Evolutionary conservation across 2,797 vertebrate genomes (phyloP).

Genomic region (Euthynnus affinis): DNA sequence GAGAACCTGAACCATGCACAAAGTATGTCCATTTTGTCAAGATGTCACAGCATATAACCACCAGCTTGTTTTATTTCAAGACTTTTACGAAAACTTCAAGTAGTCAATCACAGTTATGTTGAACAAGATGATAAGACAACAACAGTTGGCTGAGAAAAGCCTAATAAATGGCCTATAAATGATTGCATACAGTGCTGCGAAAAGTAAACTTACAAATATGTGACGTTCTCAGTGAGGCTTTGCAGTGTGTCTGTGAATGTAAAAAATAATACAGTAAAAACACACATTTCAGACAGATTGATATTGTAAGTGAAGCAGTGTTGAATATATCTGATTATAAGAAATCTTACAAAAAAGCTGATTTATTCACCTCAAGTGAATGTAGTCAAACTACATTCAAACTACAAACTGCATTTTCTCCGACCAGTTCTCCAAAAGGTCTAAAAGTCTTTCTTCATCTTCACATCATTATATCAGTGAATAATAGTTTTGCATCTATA

Average conservation of each 20-base stretch:
- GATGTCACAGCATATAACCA: constrained; percentile 24
- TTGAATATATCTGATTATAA: constrained; percentile 30
- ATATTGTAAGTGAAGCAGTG: constrained; percentile 39
- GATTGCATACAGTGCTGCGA: constrained; percentile 7
- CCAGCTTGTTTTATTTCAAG: constrained; percentile 14
- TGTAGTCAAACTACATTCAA: constrained; percentile 18
- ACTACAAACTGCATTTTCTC: constrained; percentile 16
- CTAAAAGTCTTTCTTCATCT: constrained; percentile 42
- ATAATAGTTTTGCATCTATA: constrained; percentile 29
- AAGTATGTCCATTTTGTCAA: neutral
- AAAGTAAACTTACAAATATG: constrained; percentile 15
- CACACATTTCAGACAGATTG: constrained; percentile 1
- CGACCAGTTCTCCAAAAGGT: constrained; percentile 37
- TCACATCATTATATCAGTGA: constrained; percentile 23
- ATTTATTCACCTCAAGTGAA: constrained; percentile 40
- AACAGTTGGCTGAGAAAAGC: constrained; percentile 12
- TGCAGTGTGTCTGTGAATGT: neutral
- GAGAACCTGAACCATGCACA: constrained; percentile 17
- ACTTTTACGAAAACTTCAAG: constrained; percentile 61
- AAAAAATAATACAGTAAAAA: constrained; percentile 3
- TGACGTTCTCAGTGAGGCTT: constrained; percentile 13
- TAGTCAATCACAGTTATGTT: constrained; percentile 36
- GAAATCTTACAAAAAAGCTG: constrained; percentile 43
- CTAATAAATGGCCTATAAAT: neutral
- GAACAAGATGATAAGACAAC: constrained; percentile 34